Percentiles rank a stretch among this genome's conserved stretches.
phyloP scores from a whole-genome alignment of 2,888 invertebrate species.

The Tipula lateralis region DNA sequence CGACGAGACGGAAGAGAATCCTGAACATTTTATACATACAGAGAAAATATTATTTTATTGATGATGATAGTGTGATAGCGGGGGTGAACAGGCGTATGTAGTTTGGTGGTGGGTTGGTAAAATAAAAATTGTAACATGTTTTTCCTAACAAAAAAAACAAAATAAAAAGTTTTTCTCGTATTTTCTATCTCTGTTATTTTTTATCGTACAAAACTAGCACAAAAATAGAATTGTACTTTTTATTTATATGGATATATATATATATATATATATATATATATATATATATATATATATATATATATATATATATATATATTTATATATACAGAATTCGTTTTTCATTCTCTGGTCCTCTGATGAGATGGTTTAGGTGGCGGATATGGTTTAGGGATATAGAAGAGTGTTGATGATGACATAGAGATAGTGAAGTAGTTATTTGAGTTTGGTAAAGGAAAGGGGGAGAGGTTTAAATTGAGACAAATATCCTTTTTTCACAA shows the following conservation, averaged over 20 bases:
- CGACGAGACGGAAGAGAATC: constrained; percentile 24
- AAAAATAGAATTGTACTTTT: constrained; percentile 19
- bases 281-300: background rate
- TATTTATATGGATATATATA: background rate
- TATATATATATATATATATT: background rate
- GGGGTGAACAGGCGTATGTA: background rate
- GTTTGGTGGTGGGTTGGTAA: background rate
- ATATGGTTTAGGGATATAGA: background rate
- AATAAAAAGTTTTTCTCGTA: constrained; percentile 15
- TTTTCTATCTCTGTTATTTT: constrained; percentile 19
- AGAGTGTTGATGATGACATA: constrained; percentile 6
- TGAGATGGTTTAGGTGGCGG: background rate
- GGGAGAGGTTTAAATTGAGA: background rate
- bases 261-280: background rate
- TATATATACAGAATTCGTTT: background rate
- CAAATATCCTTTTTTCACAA: constrained; percentile 13
- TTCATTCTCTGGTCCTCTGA: background rate
- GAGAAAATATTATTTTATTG: constrained; percentile 11
- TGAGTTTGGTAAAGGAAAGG: background rate
- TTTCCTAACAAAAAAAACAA: background rate
- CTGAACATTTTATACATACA: constrained; percentile 1
- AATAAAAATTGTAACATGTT: constrained; percentile 24
- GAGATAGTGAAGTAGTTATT: constrained; percentile 19
- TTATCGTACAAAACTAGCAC: background rate
- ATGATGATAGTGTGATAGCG: constrained; percentile 19